phyloP scores from a whole-genome alignment of 2,113 vertebrate genomes.

The Sinocyclocheilus grahami region DNA sequence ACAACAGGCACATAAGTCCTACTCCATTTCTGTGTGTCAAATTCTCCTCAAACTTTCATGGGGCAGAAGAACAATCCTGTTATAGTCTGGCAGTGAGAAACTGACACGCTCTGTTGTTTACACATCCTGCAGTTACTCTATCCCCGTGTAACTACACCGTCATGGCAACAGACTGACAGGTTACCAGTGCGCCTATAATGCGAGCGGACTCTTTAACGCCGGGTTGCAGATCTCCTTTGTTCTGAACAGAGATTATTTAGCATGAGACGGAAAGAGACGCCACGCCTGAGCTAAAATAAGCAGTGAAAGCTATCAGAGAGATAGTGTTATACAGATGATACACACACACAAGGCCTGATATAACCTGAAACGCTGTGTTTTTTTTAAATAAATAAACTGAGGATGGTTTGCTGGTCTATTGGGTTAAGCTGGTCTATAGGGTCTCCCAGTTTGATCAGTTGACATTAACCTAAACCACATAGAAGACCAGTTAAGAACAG shows the following conservation, averaged over 20 bases:
- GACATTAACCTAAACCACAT: background rate
- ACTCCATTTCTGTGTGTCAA: constrained; percentile 59
- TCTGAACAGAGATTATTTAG: constrained; percentile 3
- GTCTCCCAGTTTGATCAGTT: no score
- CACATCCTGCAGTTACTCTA: constrained; percentile 45
- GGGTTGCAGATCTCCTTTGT: constrained; percentile 34
- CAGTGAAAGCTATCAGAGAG: constrained; percentile 12
- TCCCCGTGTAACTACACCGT: constrained; percentile 44
- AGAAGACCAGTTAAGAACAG: background rate
- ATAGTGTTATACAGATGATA: constrained; percentile 34
- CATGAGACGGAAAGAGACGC: background rate
- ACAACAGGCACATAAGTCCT: constrained; percentile 19
- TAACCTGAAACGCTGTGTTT: background rate
- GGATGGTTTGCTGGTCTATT: background rate
- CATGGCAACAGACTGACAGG: constrained; percentile 55
- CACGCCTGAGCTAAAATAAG: background rate
- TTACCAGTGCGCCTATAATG: constrained; percentile 26
- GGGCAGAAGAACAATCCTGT: constrained; percentile 52
- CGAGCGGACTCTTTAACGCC: constrained; percentile 42
- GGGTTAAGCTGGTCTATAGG: no score
- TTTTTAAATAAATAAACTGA: background rate
- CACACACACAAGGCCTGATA: background rate
- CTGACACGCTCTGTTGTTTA: constrained; percentile 57
- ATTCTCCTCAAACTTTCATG: constrained; percentile 71
- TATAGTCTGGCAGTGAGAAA: constrained; percentile 52